A percentile compares a stretch with the other conserved stretches of the same genome.
These are phyloP conservation scores for Haemorhous mexicanus DNA, from an alignment of 2,113 vertebrate species.

Conservation along the genomic window DNA sequence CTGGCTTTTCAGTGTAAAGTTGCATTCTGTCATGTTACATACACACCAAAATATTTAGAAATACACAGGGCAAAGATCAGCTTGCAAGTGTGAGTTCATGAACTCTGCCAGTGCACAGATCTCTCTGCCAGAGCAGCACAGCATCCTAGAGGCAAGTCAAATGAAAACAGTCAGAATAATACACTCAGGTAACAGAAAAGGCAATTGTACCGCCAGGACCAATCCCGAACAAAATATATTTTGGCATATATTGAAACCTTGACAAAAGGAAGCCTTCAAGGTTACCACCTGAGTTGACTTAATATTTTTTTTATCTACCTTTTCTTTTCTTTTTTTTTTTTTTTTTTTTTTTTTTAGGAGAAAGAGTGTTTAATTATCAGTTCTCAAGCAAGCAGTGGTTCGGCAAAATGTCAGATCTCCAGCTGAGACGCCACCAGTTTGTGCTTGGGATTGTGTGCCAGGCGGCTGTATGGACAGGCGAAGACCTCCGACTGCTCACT, in stretches of 20 bases:
- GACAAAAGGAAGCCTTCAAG: slow-evolving; percentile 43
- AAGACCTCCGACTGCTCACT: slow-evolving; percentile 64
- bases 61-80: slow-evolving; percentile 20
- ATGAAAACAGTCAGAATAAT: slow-evolving; percentile 31
- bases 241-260: slow-evolving; percentile 20
- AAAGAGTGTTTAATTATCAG: slow-evolving; percentile 73
- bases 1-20: slow-evolving; percentile 18
- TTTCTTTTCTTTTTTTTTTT: neutral
- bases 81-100: slow-evolving; percentile 5
- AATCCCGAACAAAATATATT: neutral
- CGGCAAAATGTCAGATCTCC: slow-evolving; percentile 60
- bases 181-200: neutral
- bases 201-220: neutral
- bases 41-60: slow-evolving; percentile 39
- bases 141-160: slow-evolving; percentile 51
- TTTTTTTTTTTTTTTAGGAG: neutral
- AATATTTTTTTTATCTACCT: neutral
- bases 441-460: slow-evolving; percentile 57
- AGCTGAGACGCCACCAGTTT: slow-evolving; percentile 58
- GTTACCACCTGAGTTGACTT: slow-evolving; percentile 14
- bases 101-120: neutral
- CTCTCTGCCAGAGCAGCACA: slow-evolving; percentile 7
- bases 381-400: slow-evolving; percentile 57
- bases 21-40: slow-evolving; percentile 14
- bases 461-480: slow-evolving; percentile 51